Evolutionary conservation across 2,797 vertebrate genomes (phyloP), one percentile per base, ranked within the genome.

Genomic region (Enteromius afrohamiltoni): DNA sequence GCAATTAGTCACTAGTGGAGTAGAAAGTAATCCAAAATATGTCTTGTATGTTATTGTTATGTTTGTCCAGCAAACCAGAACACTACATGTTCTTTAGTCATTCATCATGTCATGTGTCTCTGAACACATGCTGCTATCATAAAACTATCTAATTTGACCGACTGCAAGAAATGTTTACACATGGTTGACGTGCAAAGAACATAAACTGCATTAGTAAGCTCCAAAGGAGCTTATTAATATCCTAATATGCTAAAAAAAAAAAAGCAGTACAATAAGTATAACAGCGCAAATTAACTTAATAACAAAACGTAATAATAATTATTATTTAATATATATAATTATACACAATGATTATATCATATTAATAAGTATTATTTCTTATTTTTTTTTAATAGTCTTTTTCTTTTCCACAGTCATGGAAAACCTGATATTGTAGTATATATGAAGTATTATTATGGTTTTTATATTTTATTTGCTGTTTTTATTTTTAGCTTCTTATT

Each of bases 41-140:
- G 23, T 19, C 1, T 42, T 69, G 17, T 14, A 69, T 69, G 67
- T 42, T n/a, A n/a, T 14, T 13, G 42, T 71, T 17, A 47, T 71
- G 40, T 29, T 71, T 71, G 42, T 70, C 68, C 68, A 70, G n/a
- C n/a, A 70, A 70, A 26, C 68, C 45, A 23, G 40, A 70, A 70
- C 68, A 47, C 16, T 70, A 70, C 40, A 26, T 26, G 68, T 23
- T 45, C n/a, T 70, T 47, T 70, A 7, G 42, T 47, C 14, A 29
- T 47, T 47, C 7, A 16, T 31, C 19, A 47, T 19, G n/a, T 23
- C 3, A 9, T 9, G 0, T 26, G 42, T 71, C 42, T 47, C 14
- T 70, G 14, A 70, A 70, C 13, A 1, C 14, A 45, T 71, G 68
- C 42, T 71, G 68, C n/a, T 4, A 40, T 26, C 42, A 42, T 47